Evolutionary conservation across 2,888 invertebrate species (phyloP).

Genomic region (Pantelozetes paolii): DNA sequence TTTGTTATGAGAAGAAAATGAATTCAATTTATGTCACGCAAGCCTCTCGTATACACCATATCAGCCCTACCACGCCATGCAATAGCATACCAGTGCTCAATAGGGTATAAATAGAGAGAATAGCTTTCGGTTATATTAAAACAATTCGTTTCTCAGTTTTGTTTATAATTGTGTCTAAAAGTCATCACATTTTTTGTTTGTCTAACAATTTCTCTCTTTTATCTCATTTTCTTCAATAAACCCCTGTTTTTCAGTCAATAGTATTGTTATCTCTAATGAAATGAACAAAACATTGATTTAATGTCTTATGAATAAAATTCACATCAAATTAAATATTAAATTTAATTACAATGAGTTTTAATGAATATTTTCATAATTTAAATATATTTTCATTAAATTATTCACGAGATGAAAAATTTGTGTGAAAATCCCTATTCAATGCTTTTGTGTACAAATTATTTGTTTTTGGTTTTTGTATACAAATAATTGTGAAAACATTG

Average conservation of each 20-base stretch:
- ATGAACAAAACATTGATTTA: too few relatives aligned
- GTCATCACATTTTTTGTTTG: conserved; percentile 11
- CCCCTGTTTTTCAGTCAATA: background rate
- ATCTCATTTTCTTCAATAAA: too few relatives aligned
- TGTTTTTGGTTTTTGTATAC: background rate
- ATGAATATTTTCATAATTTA: too few relatives aligned
- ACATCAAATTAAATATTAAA: too few relatives aligned
- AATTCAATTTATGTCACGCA: conserved; percentile 26
- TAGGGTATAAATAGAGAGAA: background rate
- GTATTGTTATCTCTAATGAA: too few relatives aligned
- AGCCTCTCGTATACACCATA: background rate
- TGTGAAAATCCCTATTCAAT: too few relatives aligned
- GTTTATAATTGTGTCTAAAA: background rate
- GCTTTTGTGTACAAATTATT: too few relatives aligned
- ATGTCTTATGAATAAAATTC: too few relatives aligned
- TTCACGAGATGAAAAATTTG: background rate
- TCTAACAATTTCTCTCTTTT: background rate
- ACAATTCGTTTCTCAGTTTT: background rate
- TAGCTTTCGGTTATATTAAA: conserved; percentile 8
- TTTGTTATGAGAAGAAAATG: conserved; percentile 8
- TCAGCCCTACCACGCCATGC: background rate
- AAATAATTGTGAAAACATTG: background rate
- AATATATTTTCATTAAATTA: background rate
- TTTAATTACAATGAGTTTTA: too few relatives aligned
- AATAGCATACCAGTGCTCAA: background rate